Evolutionary conservation across 2,113 vertebrate species (phyloP), one percentile per base, ranked within the genome.

Genomic region (Leptocoma aspasia): DNA sequence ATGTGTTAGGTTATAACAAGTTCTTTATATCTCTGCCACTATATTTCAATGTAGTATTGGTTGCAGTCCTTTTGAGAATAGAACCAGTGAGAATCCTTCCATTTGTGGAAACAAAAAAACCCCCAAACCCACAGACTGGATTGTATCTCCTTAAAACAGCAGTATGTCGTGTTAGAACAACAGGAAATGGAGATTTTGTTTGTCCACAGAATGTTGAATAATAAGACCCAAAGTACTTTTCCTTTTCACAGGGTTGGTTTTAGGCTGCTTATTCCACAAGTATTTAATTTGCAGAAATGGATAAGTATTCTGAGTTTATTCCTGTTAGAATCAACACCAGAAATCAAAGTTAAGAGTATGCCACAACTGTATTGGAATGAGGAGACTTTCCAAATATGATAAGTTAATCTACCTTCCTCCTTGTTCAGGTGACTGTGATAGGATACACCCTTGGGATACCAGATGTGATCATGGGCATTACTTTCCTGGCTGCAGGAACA

Each of bases 401-500:
- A 42, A 35, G 7, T 72, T 93, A 54, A 85, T 87, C 41, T 85
- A 0, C 69, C 90, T 92, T 77, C 72, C 35, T 69, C 78, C 56
- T 79, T 95, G 68, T 89, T 82, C 97, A 99, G 99, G 99, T 99
- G 69, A 99, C 99, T 15, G 97, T 99, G 63, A 99, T 99, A 21
- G 99, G 99, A 76, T 99, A 99, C 96, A 99, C 99, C 10, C 98
- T 99, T 59, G 99, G 99, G 89, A 99, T 99, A 94, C 99, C 99
- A 2, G 99, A 99, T 39, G 99, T 99, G 92, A 99, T 99, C 98
- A 99, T 99, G 99, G 99, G 99, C 71, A 99, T 99, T 96, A 99
- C 99, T 59, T 99, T 99, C 97, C 98, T 99, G 96, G 99, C 99
- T 11, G 99, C 99, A 6, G 99, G 99, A 96, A 99, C 99, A 27